Conservation (phyloP, 2,113 vertebrate species). For the Ovis canadensis region DNA sequence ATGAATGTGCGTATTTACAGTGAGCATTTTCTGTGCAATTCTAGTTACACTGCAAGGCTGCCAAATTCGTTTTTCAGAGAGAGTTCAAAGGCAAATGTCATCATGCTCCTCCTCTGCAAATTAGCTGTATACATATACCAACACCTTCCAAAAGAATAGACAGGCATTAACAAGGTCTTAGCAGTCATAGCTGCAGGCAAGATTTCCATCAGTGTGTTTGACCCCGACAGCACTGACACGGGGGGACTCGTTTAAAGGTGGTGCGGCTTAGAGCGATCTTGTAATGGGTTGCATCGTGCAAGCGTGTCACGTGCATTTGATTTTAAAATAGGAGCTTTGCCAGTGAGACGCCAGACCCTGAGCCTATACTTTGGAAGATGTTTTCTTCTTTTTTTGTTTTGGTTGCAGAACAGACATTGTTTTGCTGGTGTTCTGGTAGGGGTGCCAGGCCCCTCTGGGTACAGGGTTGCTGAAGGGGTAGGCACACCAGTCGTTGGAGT, state of each 20-base stretch:
- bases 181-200: not conserved
- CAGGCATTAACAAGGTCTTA: not conserved
- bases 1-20: not conserved
- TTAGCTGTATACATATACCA: not conserved
- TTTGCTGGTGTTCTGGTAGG: not conserved
- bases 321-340: not conserved
- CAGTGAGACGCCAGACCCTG: not conserved
- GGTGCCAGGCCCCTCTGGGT: not conserved
- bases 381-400: not conserved
- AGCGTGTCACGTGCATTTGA: not conserved
- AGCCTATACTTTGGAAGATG: not conserved
- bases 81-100: slow-evolving; percentile 17
- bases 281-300: not conserved
- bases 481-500: fast-evolving
- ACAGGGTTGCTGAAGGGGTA: not conserved
- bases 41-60: not conserved
- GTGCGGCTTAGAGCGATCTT: not conserved
- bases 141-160: not conserved
- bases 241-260: not conserved
- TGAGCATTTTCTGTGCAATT: not conserved
- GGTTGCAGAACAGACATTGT: not conserved
- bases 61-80: not conserved
- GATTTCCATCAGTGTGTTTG: not conserved
- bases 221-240: not conserved
- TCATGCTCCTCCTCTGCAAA: not conserved